Base-by-base conservation (phyloP, 2,888 invertebrate species). In the Meloe dianella region DNA sequence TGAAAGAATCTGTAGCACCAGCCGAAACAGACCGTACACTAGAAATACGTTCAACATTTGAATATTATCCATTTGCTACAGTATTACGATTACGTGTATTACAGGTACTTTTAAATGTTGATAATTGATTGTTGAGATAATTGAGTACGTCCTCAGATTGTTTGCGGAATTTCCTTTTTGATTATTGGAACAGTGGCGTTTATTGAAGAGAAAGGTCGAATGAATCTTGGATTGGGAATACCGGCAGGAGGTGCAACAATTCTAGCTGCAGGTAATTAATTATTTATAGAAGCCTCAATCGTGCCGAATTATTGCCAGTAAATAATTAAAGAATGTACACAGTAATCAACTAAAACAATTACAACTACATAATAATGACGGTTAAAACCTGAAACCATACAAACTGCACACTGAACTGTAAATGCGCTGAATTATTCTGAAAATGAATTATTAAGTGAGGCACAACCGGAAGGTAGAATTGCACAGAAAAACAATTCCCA, bases 181-280 rank as follows among this genome's bases (percentile, higher is more conserved):
- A 87, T 89, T 71, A 88, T 89, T 86, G 89, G 89, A 20, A 88
- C 88, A 41, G 89, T 89, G 7, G 89, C 88, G 5, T 88, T 88
- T 76, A 89, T 89, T 69, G 89, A 89, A 74, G 88, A 89, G 76
- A 82, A 87, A 67, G 87, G 88, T 77, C 86, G 87, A 74, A 86
- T 88, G 75, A 89, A 89, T 80, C 85, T 89, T 83, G 88, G 88
- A 0, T 84, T 89, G 0, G 89, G 88, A 0, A 87, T 89, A 65
- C 89, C 89, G 0, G 88, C 89, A 1, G 89, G 89, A 6, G 86
- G 86, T 1, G 84, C 87, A 68, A 88, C 87, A 56, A 86, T 89
- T 20, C 70, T 89, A 54, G 89, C 89, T 61, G 88, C 89, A 79
- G 88, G 89, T 88, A 80, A 14, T 30, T 10, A 57, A n/a, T n/a